Conservation (phyloP, 2,113 vertebrate species). For the Geococcyx californianus region DNA sequence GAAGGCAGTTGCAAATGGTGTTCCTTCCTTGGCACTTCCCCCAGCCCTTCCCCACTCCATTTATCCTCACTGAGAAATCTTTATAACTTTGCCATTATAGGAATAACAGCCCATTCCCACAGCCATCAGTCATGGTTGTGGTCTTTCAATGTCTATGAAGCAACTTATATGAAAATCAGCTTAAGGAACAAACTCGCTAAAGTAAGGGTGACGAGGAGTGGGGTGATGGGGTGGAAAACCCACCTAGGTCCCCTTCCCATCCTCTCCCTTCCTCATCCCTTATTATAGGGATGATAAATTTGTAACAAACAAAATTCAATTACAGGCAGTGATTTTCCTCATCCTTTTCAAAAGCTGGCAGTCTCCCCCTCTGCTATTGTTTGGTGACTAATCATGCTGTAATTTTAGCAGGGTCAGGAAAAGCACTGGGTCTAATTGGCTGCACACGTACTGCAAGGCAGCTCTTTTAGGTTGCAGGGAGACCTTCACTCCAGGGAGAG, state of each 20-base stretch:
- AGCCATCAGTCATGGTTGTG: constrained; percentile 12
- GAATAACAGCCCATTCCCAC: not conserved
- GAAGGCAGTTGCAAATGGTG: not conserved
- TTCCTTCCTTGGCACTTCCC: not conserved
- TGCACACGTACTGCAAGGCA: not conserved
- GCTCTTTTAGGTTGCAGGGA: not conserved
- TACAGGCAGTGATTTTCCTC: not conserved
- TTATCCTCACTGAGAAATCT: not conserved
- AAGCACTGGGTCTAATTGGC: constrained; percentile 39
- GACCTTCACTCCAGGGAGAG: not conserved
- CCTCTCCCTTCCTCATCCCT: not conserved
- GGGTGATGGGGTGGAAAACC: not conserved
- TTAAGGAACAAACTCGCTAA: not conserved
- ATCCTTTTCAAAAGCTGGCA: constrained; percentile 9
- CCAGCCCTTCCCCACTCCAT: not conserved
- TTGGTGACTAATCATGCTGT: not conserved
- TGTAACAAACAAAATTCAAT: not conserved
- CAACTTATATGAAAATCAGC: constrained; percentile 1
- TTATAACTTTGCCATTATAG: not conserved
- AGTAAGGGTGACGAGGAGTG: rapidly evolving
- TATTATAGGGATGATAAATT: not conserved
- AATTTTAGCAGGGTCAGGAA: constrained; percentile 44
- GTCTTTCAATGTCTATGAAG: constrained; percentile 28
- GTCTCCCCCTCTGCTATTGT: not conserved
- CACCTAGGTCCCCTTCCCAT: rapidly evolving